Evolutionary conservation across 1,140 invertebrate species (phyloP).

Genomic region (Octopus sinensis): DNA sequence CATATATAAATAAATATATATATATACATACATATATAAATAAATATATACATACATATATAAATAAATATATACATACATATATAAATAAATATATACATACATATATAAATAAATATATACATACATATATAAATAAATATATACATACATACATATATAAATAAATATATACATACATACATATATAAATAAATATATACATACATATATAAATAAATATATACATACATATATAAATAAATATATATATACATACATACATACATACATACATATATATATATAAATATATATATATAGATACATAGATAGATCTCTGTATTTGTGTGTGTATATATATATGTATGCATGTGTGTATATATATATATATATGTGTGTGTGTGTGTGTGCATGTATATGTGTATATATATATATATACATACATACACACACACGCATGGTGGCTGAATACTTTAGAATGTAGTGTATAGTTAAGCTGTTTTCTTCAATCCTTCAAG

Average conservation of each 20-base stretch:
- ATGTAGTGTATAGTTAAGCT: too few relatives aligned
- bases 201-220: too few relatives aligned
- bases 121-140: too few relatives aligned
- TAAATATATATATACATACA: too few relatives aligned
- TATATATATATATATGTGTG: slow-evolving; percentile 6
- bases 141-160: too few relatives aligned
- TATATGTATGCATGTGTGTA: background rate
- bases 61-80: background rate
- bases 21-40: background rate
- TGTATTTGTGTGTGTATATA: background rate
- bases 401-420: background rate
- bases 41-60: background rate
- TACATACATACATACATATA: too few relatives aligned
- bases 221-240: too few relatives aligned
- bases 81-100: background rate
- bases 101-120: background rate
- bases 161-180: too few relatives aligned
- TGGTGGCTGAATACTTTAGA: too few relatives aligned
- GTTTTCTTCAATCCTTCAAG: too few relatives aligned
- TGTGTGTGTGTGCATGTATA: background rate
- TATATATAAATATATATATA: background rate
- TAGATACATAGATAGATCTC: background rate
- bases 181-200: too few relatives aligned
- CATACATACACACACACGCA: background rate
- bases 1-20: background rate